Percentiles rank a stretch among this genome's conserved stretches.
phyloP scores from a whole-genome alignment of 2,797 vertebrate genomes.

The Melanotaenia boesemani region DNA sequence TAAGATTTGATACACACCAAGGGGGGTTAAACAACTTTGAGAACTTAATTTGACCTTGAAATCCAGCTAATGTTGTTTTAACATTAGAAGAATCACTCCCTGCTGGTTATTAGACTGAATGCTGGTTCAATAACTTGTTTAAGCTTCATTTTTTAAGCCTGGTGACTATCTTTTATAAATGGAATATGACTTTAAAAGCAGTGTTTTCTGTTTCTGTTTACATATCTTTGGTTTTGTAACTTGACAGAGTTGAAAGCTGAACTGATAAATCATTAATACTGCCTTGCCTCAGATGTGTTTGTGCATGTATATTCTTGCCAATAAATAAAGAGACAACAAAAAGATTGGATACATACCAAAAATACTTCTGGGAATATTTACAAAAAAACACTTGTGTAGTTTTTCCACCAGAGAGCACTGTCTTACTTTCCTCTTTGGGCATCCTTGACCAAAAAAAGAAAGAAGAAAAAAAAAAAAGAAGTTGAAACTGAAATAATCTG shows the following conservation, averaged over 20 bases:
- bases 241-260: background rate
- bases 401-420: slow-evolving; percentile 28
- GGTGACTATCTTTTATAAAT: background rate
- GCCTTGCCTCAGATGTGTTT: background rate
- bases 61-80: background rate
- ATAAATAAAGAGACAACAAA: too few species aligned
- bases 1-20: too few species aligned
- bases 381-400: too few species aligned
- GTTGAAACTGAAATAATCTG: too few species aligned
- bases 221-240: background rate
- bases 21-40: too few species aligned
- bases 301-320: background rate
- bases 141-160: background rate
- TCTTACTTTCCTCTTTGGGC: background rate
- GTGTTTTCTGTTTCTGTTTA: background rate
- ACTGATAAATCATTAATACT: background rate
- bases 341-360: too few species aligned
- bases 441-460: background rate
- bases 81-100: too few species aligned
- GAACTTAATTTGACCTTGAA: too few species aligned
- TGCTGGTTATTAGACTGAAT: background rate
- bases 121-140: too few species aligned
- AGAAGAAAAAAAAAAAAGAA: background rate
- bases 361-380: too few species aligned
- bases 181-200: background rate